These are phyloP conservation scores for Myiotriccus ornatus DNA, from an alignment of 2,797 vertebrate species.

Conservation along the genomic window DNA sequence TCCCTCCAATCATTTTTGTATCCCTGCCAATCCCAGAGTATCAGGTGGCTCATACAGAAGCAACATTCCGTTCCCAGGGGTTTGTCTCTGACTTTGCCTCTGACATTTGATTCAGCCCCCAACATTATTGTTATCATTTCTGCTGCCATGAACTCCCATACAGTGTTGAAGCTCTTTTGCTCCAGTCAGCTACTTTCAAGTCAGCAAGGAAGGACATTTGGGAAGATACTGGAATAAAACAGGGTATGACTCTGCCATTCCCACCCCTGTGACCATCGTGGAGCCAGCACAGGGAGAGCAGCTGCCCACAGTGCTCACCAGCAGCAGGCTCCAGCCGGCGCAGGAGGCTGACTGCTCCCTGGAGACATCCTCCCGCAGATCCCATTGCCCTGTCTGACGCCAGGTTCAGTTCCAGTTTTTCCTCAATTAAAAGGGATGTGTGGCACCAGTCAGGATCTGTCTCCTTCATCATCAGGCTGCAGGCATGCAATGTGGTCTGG, in stretches of 20 bases:
- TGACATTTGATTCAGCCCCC: background rate
- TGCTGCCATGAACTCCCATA: background rate
- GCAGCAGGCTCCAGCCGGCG: background rate
- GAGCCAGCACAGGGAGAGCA: background rate
- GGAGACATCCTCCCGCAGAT: background rate
- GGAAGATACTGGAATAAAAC: background rate
- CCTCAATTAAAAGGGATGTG: slow-evolving; percentile 5
- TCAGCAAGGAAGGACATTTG: background rate
- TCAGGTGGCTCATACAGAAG: background rate
- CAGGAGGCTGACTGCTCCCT: background rate
- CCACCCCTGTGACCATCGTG: rapidly evolving
- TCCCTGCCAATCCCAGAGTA: background rate
- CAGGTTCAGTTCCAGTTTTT: background rate
- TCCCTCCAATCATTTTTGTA: background rate
- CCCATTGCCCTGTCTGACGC: background rate
- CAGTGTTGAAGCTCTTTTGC: background rate
- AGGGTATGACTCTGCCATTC: background rate
- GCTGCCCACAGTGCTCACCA: background rate
- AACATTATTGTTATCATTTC: background rate
- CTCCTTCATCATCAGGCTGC: background rate
- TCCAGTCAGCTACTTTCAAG: background rate
- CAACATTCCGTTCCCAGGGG: background rate
- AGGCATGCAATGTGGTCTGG: rapidly evolving
- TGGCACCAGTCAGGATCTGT: background rate
- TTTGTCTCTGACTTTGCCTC: background rate